A percentile compares a stretch with the other conserved stretches of the same genome.
phyloP scores from a whole-genome alignment of 2,113 vertebrate genomes.

The Puffinus mauretanicus region DNA sequence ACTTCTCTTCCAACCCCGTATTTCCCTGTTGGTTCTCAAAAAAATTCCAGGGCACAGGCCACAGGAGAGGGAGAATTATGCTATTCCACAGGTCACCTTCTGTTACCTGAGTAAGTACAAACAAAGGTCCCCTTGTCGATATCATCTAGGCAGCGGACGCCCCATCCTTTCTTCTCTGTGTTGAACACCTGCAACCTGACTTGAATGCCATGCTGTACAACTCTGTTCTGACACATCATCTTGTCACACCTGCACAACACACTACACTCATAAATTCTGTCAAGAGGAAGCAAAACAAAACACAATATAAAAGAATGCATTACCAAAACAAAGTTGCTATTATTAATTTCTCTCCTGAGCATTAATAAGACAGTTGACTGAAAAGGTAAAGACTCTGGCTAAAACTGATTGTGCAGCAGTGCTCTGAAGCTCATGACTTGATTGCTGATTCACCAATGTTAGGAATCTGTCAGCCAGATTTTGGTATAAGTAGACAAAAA shows the following conservation, averaged over 20 bases:
- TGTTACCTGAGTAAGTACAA: constrained; percentile 90
- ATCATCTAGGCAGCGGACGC: constrained; percentile 91
- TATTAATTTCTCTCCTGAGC: background rate
- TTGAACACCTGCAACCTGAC: constrained; percentile 91
- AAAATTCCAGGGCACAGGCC: background rate
- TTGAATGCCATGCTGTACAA: constrained; percentile 88
- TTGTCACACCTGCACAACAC: constrained; percentile 86
- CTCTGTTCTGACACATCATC: constrained; percentile 87
- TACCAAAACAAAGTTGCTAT: background rate
- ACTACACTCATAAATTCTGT: constrained; percentile 90
- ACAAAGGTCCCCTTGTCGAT: constrained; percentile 90
- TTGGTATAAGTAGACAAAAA: background rate
- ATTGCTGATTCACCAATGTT: background rate
- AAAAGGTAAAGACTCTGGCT: background rate
- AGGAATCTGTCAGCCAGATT: background rate
- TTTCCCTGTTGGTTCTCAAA: background rate
- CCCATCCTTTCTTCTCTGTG: constrained; percentile 84
- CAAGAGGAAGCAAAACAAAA: constrained; percentile 39
- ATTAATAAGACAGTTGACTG: background rate
- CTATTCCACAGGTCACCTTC: background rate
- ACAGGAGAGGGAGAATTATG: background rate
- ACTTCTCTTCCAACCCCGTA: background rate
- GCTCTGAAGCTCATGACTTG: background rate
- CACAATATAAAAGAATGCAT: background rate
- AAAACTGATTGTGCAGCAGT: background rate